phyloP scores from a whole-genome alignment of 2,888 invertebrate genomes.

The Bedellia somnulentella region DNA sequence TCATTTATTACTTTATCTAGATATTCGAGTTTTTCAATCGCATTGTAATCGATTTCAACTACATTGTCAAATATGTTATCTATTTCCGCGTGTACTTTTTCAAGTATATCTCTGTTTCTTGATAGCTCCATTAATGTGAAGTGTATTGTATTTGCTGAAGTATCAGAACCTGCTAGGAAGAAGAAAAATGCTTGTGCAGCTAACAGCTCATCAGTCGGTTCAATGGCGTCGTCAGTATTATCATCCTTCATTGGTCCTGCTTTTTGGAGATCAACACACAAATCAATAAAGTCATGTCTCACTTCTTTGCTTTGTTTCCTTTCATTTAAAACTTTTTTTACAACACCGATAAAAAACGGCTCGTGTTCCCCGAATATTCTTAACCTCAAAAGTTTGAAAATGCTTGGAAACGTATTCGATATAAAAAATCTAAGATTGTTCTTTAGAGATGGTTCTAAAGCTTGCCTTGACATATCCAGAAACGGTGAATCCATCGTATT shows the following conservation, averaged over 20 bases:
- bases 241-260: conserved; percentile 23
- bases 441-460: conserved; percentile 15
- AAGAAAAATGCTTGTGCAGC: conserved; percentile 48
- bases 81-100: conserved; percentile 32
- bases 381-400: conserved; percentile 19
- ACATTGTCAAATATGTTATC: conserved; percentile 20
- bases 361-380: conserved; percentile 26
- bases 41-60: conserved; percentile 22
- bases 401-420: conserved; percentile 15
- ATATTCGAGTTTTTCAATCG: conserved; percentile 28
- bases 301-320: conserved; percentile 16
- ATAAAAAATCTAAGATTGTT: conserved; percentile 16
- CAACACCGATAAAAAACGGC: conserved; percentile 26
- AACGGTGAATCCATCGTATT: conserved; percentile 35
- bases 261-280: conserved; percentile 28
- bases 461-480: conserved; percentile 21
- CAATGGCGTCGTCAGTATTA: conserved; percentile 20
- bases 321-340: conserved; percentile 22
- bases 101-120: conserved; percentile 25
- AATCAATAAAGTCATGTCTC: conserved; percentile 29
- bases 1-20: conserved; percentile 36
- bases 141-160: conserved; percentile 34
- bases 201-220: conserved; percentile 26
- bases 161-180: conserved; percentile 43
- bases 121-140: conserved; percentile 32